These are phyloP conservation scores for Xiphias gladius DNA, from an alignment of 2,113 vertebrate genomes.

Conservation along the genomic window DNA sequence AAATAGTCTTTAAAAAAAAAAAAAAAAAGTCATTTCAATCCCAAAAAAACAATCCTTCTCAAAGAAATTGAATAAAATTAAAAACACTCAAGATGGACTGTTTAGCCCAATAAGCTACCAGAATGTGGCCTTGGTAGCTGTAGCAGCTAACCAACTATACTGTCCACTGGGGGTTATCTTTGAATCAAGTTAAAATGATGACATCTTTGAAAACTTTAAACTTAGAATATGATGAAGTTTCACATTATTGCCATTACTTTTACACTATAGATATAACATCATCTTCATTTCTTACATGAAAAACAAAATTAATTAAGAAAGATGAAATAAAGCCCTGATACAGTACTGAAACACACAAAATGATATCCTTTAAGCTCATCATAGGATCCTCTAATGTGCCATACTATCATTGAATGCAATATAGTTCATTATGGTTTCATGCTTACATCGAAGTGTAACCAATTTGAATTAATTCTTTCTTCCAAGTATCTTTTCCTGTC, in stretches of 20 bases:
- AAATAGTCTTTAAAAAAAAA: too few species aligned
- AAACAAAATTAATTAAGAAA: conserved; percentile 2
- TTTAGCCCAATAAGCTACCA: not conserved
- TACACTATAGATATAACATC: not conserved
- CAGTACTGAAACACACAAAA: not conserved
- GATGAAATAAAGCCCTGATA: not conserved
- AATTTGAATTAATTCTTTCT: conserved; percentile 52
- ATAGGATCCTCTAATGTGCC: conserved; percentile 40
- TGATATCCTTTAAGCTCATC: conserved; percentile 30
- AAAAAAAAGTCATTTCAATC: not conserved
- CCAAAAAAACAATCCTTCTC: not conserved
- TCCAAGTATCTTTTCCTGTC: conserved; percentile 8
- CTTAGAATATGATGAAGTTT: not conserved
- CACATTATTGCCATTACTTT: not conserved
- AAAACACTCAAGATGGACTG: not conserved
- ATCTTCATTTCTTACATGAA: not conserved
- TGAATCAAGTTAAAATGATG: not conserved
- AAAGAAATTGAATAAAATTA: not conserved
- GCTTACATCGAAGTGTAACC: conserved; percentile 44
- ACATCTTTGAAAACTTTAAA: not conserved
- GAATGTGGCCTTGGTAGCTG: not conserved
- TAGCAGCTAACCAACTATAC: not conserved
- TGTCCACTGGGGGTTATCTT: not conserved
- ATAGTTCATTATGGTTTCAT: conserved; percentile 48
- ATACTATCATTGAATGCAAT: conserved; percentile 28